Evolutionary conservation across 2,113 vertebrate species (phyloP).

Genomic region (Sylvicapra grimmia): DNA sequence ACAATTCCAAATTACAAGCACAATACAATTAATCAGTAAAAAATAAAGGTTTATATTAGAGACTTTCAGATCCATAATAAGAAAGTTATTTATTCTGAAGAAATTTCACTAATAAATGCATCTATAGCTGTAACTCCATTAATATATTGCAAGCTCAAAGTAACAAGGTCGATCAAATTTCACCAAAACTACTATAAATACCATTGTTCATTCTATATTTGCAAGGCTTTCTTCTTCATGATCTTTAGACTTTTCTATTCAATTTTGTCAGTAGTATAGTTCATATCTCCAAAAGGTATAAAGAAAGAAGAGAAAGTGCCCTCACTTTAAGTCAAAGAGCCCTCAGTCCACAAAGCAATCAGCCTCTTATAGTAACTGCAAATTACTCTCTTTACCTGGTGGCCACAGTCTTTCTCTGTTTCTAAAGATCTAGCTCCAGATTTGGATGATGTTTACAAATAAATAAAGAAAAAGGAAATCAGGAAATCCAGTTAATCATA

Average conservation of each 20-base stretch:
- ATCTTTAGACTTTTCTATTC: background rate
- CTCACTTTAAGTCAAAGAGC: background rate
- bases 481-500: background rate
- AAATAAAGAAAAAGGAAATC: background rate
- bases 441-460: background rate
- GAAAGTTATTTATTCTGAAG: background rate
- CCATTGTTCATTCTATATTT: background rate
- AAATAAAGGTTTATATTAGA: background rate
- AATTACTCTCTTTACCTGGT: background rate
- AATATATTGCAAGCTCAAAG: background rate
- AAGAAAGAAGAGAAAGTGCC: background rate
- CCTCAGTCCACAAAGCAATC: background rate
- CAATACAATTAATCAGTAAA: background rate
- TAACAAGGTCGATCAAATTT: background rate
- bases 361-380: rapidly evolving
- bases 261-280: background rate
- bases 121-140: background rate
- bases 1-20: background rate
- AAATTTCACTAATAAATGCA: background rate
- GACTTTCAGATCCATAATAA: background rate
- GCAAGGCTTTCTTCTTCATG: background rate
- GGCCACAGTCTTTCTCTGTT: background rate
- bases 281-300: background rate
- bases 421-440: background rate
- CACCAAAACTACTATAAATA: background rate